Evolutionary conservation across 2,113 vertebrate genomes (phyloP).

Genomic region (Gulo gulo): DNA sequence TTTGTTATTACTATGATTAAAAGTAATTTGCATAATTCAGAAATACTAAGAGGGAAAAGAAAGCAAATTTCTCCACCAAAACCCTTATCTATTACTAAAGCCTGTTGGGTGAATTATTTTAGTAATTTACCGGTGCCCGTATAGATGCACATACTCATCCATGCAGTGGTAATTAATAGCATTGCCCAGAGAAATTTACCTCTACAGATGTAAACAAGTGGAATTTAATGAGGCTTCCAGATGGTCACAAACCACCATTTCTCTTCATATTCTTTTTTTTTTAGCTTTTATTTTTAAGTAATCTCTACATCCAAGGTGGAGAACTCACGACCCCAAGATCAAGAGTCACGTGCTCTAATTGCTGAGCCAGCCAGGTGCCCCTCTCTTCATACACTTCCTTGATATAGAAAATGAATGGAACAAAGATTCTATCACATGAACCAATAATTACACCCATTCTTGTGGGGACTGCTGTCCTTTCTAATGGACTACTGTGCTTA

Average conservation of each 20-base stretch:
- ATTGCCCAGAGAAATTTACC: slow-evolving; percentile 39
- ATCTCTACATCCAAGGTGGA: background rate
- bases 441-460: background rate
- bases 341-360: background rate
- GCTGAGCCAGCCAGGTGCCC: background rate
- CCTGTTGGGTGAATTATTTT: slow-evolving; percentile 37
- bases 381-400: background rate
- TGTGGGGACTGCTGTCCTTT: background rate
- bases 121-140: slow-evolving; percentile 34
- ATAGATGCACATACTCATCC: slow-evolving; percentile 1
- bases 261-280: background rate
- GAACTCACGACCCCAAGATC: background rate
- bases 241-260: background rate
- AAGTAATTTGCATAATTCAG: slow-evolving; percentile 53
- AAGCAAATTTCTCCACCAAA: slow-evolving; percentile 44
- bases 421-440: background rate
- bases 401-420: background rate
- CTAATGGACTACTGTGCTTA: background rate
- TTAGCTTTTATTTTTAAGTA: background rate
- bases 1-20: slow-evolving; percentile 42
- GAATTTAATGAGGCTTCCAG: background rate
- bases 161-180: background rate
- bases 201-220: background rate
- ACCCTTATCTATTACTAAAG: slow-evolving; percentile 51
- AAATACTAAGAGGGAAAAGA: slow-evolving; percentile 49